phyloP scores from a whole-genome alignment of 2,113 vertebrate genomes.

The Siphamia tubifer region DNA sequence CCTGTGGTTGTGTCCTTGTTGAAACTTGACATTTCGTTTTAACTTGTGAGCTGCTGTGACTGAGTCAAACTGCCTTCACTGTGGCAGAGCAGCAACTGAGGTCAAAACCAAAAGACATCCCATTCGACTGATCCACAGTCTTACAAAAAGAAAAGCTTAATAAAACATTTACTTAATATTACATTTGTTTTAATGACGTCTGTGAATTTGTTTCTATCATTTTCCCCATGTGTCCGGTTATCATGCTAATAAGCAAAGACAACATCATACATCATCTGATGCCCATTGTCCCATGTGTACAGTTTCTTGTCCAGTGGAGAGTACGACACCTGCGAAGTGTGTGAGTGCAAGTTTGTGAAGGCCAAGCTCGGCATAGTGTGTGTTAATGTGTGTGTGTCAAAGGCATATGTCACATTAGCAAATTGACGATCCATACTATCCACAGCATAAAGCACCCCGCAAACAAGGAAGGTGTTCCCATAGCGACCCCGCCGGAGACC shows the following conservation, averaged over 20 bases:
- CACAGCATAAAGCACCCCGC: conserved; percentile 90
- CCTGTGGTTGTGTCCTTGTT: too few species aligned
- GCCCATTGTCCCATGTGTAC: conserved; percentile 93
- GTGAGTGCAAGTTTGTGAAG: conserved; percentile 86
- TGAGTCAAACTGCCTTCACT: too few species aligned
- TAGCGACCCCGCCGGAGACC: conserved; percentile 89
- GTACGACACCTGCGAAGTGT: conserved; percentile 92
- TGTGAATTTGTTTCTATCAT: not conserved
- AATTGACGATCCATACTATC: conserved; percentile 87
- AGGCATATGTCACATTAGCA: conserved; percentile 93
- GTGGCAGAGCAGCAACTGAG: not conserved
- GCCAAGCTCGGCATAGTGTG: conserved; percentile 90
- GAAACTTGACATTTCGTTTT: too few species aligned
- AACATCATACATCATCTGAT: conserved; percentile 91
- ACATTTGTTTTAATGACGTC: not conserved
- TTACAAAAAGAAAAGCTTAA: not conserved
- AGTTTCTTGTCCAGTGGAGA: conserved; percentile 92
- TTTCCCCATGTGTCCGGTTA: not conserved
- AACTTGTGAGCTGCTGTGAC: too few species aligned
- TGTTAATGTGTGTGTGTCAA: conserved; percentile 95
- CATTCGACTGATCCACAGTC: conserved; percentile 27
- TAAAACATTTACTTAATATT: not conserved
- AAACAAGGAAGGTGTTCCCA: conserved; percentile 93
- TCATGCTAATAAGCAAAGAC: conserved; percentile 89
- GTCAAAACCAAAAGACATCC: not conserved